Conservation (phyloP, 2,113 vertebrate genomes). For the Leucosticte australis region DNA sequence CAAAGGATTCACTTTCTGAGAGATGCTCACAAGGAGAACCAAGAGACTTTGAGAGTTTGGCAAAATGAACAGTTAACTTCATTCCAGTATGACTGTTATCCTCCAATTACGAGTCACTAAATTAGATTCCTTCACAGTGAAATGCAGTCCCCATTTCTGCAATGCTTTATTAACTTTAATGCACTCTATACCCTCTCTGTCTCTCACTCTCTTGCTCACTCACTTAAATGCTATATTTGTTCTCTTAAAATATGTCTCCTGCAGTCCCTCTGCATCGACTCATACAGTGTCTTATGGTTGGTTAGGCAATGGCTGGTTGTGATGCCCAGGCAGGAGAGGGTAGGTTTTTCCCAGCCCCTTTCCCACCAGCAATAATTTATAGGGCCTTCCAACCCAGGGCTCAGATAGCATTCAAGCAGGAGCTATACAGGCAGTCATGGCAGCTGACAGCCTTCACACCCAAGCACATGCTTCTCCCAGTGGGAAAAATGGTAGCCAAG, state of each 20-base stretch:
- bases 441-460: not conserved
- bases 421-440: not conserved
- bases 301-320: slow-evolving; percentile 32
- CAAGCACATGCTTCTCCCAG: not conserved
- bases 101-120: slow-evolving; percentile 61
- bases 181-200: slow-evolving; percentile 40
- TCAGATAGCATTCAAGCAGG: not conserved
- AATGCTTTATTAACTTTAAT: slow-evolving; percentile 72
- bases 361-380: not conserved
- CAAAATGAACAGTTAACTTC: slow-evolving; percentile 56
- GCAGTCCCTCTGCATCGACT: not conserved
- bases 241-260: slow-evolving; percentile 57
- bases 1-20: slow-evolving; percentile 41
- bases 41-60: slow-evolving; percentile 59
- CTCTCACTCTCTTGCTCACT: slow-evolving; percentile 36
- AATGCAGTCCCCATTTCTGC: slow-evolving; percentile 50
- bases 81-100: slow-evolving; percentile 45
- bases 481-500: not conserved
- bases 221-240: slow-evolving; percentile 62
- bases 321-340: slow-evolving; percentile 25
- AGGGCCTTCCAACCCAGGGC: slow-evolving; percentile 15
- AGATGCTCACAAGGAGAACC: slow-evolving; percentile 44
- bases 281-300: slow-evolving; percentile 5
- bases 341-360: not conserved
- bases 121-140: slow-evolving; percentile 64